Percentiles rank a stretch among this genome's conserved stretches.
Evolutionary conservation across 2,797 vertebrate species (phyloP).

Genomic region (Coreius guichenoti): DNA sequence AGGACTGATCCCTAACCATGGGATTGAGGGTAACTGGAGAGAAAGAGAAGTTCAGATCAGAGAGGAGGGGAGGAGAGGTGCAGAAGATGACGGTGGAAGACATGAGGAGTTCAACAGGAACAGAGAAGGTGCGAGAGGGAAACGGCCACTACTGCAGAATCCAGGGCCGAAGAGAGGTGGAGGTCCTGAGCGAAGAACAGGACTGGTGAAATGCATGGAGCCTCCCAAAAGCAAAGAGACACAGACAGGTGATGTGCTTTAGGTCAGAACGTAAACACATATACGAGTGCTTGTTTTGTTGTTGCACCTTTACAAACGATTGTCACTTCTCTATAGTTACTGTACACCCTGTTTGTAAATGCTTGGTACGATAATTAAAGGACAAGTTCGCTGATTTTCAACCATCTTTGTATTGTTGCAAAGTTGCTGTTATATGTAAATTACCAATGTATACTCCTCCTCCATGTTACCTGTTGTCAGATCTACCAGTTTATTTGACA

Average conservation of each 20-base stretch:
- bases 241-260: slow-evolving; percentile 86
- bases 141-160: slow-evolving; percentile 73
- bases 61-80: slow-evolving; percentile 67
- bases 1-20: slow-evolving; percentile 74
- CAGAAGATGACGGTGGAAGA: slow-evolving; percentile 67
- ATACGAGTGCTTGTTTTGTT: background rate
- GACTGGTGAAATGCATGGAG: slow-evolving; percentile 81
- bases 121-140: slow-evolving; percentile 73
- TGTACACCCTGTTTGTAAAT: background rate
- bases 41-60: slow-evolving; percentile 57
- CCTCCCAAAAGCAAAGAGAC: slow-evolving; percentile 93
- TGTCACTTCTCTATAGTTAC: background rate
- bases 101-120: slow-evolving; percentile 58
- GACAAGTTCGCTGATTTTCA: background rate
- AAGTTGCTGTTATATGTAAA: background rate
- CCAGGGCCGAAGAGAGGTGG: slow-evolving; percentile 77
- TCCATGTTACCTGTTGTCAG: background rate
- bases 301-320: background rate
- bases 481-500: background rate
- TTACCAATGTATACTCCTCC: background rate
- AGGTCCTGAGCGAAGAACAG: slow-evolving; percentile 75
- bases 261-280: background rate
- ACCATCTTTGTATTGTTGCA: background rate
- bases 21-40: slow-evolving; percentile 58
- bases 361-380: background rate